Evolutionary conservation across 2,113 vertebrate species (phyloP).

Genomic region (Numida meleagris): DNA sequence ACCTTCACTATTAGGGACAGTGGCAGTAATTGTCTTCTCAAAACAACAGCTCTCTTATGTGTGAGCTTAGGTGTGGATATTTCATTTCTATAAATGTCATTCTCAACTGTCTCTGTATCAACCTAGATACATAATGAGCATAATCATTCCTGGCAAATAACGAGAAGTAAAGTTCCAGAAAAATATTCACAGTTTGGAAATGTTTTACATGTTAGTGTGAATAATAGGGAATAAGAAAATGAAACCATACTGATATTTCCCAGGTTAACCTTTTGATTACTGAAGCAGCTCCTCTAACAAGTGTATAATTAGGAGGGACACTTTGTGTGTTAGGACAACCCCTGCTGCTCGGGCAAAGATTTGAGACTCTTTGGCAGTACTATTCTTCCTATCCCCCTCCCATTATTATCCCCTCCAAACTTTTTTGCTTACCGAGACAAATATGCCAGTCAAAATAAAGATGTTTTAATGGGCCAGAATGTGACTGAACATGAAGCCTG

Average conservation of each 20-base stretch:
- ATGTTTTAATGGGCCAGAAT: background rate
- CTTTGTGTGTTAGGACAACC: background rate
- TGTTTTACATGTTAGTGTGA: background rate
- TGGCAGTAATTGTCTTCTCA: conserved; percentile 9
- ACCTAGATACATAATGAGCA: background rate
- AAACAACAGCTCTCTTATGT: background rate
- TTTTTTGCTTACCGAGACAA: background rate
- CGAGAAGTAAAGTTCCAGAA: background rate
- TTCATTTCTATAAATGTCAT: background rate
- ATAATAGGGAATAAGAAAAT: background rate
- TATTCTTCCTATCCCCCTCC: background rate
- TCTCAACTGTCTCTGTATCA: background rate
- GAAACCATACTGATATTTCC: background rate
- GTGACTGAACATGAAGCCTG: background rate
- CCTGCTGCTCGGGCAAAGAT: background rate
- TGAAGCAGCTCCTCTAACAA: background rate
- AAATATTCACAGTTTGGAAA: conserved; percentile 2
- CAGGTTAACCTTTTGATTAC: background rate
- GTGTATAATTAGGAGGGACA: background rate
- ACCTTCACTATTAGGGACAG: background rate
- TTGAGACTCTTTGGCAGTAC: background rate
- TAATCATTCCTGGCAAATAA: conserved; percentile 29
- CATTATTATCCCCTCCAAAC: fast-evolving
- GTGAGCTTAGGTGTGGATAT: background rate
- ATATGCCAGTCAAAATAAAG: background rate